Evolutionary conservation across 2,888 invertebrate species (phyloP), one percentile per base, ranked within the genome.

Genomic region (Trypoxylon attenuatum): DNA sequence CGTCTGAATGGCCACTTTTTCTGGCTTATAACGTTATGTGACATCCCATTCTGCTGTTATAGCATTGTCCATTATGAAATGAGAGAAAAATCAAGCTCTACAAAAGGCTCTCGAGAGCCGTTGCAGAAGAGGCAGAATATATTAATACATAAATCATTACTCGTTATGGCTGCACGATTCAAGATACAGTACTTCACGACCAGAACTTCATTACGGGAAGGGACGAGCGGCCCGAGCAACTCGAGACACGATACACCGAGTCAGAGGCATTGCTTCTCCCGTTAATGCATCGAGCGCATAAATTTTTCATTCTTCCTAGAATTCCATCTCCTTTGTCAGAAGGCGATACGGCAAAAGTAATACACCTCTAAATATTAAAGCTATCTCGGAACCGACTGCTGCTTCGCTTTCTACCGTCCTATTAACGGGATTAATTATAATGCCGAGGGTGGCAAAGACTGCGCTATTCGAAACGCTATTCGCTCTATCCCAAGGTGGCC

Each of bases 81-180:
- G 41, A 47, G 18, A 43, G 57, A 43, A 46, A 41, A 56, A 19
- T 52, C 41, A 10, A 18, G n/a, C 45, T 54, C 39, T 23, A 51
- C 22, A 21, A 47, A 45, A 8, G 16, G n/a, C 27, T 15, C 33
- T 25, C 22, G 41, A 10, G 13, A 10, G 27, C 8, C 39, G 13
- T 5, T 33, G 43, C 27, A 6, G 29, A 38, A 29, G 49, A n/a
- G 16, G 8, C 29, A 8, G 25, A 56, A 59, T 60, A 54, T 56
- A 69, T 65, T 57, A 57, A 54, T 49, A 39, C 46, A 51, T 73
- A 69, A 62, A 69, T 73, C 55, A 59, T 72, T 50, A 51, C 56
- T 54, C 42, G 56, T 69, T 73, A 56, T 19, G 10, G 45, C 22
- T 41, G 21, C 16, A 19, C 19, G 52, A 42, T 49, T 10, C 47